Evolutionary conservation across 2,113 vertebrate species (phyloP).

Genomic region (Tichodroma muraria): DNA sequence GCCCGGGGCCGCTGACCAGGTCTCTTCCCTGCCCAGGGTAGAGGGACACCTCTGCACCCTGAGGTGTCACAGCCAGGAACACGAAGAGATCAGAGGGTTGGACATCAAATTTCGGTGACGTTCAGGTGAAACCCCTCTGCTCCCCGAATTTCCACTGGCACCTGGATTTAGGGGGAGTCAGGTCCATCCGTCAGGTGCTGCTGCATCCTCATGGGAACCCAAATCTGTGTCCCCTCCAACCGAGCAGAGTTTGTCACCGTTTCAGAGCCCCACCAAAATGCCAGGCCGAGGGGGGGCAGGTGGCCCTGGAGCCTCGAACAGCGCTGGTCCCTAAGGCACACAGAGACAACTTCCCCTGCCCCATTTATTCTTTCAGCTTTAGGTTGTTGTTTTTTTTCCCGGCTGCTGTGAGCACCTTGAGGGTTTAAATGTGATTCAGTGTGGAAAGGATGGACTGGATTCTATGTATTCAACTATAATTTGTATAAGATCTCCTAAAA

Average conservation of each 20-base stretch:
- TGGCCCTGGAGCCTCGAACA: not conserved
- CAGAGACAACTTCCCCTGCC: not conserved
- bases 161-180: not conserved
- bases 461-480: not conserved
- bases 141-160: rapidly evolving
- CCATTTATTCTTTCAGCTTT: not conserved
- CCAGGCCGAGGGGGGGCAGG: not conserved
- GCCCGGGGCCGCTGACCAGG: not conserved
- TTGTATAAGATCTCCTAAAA: not conserved
- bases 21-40: not conserved
- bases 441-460: not conserved
- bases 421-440: not conserved
- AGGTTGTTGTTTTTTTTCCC: no score
- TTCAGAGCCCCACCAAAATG: not conserved
- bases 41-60: not conserved
- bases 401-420: not conserved
- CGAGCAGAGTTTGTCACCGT: rapidly evolving
- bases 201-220: not conserved
- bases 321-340: not conserved
- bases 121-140: not conserved
- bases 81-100: not conserved
- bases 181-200: not conserved
- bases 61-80: not conserved
- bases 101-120: rapidly evolving
- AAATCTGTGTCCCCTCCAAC: rapidly evolving